Conservation (phyloP, 2,797 vertebrate species). For the Pseudochromis fuscus region DNA sequence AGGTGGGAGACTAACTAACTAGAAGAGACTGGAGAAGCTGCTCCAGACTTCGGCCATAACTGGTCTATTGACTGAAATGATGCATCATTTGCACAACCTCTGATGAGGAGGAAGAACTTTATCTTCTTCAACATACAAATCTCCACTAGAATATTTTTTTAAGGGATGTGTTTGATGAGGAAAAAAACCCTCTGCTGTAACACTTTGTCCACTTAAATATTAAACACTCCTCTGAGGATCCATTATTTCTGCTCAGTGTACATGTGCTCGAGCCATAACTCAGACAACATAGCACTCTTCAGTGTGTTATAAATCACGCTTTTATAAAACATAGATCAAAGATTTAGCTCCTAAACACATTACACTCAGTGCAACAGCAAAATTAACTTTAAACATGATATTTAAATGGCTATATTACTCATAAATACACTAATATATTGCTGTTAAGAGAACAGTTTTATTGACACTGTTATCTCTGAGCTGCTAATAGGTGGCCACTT, state of each 20-base stretch:
- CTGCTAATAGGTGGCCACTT: no score
- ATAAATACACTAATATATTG: no score
- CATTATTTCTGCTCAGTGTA: neutral
- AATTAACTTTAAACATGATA: no score
- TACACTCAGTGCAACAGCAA: no score
- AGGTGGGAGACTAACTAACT: constrained; percentile 40
- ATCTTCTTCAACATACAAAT: constrained; percentile 10
- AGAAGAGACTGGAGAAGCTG: constrained; percentile 31
- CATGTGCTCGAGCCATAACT: neutral
- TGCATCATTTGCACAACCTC: constrained; percentile 47
- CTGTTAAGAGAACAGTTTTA: no score
- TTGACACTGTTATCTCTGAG: no score
- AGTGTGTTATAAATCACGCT: neutral
- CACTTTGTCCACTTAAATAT: constrained; percentile 19
- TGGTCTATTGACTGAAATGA: constrained; percentile 47
- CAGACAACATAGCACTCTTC: neutral
- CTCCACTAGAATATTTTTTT: neutral
- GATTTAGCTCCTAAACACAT: no score
- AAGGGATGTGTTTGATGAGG: neutral
- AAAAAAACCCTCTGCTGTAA: neutral
- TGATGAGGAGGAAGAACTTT: constrained; percentile 7
- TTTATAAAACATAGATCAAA: no score
- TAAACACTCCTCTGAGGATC: constrained; percentile 6
- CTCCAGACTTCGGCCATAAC: constrained; percentile 23
- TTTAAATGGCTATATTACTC: no score